phyloP scores from a whole-genome alignment of 1,140 invertebrate genomes.

The Lepidostoma basale region DNA sequence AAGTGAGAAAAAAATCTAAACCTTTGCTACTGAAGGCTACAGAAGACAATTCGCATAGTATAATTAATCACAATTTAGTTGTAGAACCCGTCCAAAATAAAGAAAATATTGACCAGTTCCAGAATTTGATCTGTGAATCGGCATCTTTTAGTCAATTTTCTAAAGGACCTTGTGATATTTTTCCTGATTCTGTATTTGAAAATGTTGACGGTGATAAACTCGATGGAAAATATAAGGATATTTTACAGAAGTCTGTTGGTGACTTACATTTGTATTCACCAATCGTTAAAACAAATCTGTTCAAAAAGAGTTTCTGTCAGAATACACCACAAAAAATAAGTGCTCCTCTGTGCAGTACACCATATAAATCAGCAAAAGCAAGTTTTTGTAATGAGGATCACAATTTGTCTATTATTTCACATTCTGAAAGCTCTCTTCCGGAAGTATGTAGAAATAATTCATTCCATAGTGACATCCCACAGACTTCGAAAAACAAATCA shows the following conservation, averaged over 20 bases:
- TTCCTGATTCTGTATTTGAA: neutral
- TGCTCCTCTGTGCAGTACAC: slow-evolving; percentile 4
- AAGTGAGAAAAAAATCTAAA: neutral
- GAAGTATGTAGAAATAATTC: no score
- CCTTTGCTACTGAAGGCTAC: neutral
- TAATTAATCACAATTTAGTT: slow-evolving; percentile 7
- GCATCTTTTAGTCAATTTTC: neutral
- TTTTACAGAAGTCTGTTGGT: neutral
- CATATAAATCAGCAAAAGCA: neutral
- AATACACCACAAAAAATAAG: neutral
- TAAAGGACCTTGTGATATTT: neutral
- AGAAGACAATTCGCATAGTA: neutral
- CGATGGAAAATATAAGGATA: neutral
- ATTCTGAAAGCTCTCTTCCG: neutral
- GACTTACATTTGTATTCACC: neutral
- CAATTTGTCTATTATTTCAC: slow-evolving; percentile 17
- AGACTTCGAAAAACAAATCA: no score
- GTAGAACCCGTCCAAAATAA: neutral
- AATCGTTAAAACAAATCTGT: neutral
- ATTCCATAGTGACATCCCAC: no score
- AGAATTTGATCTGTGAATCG: neutral
- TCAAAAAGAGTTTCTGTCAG: neutral
- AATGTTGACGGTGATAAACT: no score
- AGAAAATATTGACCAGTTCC: neutral
- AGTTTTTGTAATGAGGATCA: neutral